These are phyloP conservation scores for Dicaeum eximium DNA, from an alignment of 2,113 vertebrate species.

Conservation along the genomic window DNA sequence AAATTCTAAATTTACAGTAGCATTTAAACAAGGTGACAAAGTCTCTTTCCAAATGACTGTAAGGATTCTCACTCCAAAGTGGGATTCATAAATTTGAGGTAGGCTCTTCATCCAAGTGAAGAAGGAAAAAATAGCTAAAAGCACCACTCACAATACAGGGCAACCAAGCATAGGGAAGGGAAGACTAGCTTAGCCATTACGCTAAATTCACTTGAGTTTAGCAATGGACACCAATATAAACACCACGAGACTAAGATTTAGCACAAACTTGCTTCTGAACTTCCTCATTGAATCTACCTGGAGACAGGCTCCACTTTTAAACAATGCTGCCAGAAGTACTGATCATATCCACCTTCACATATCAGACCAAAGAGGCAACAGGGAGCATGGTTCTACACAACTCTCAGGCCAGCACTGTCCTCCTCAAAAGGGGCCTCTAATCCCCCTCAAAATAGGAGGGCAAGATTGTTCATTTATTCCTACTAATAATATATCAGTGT, in stretches of 20 bases:
- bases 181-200: background rate
- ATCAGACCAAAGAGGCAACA: background rate
- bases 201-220: background rate
- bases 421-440: background rate
- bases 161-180: background rate
- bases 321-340: background rate
- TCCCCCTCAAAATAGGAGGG: background rate
- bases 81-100: background rate
- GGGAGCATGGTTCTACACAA: background rate
- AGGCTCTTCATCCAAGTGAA: background rate
- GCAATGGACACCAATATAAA: background rate
- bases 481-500: background rate
- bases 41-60: background rate
- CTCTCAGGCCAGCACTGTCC: background rate
- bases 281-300: background rate
- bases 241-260: background rate
- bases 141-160: background rate
- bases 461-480: background rate
- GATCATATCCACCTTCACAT: background rate
- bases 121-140: background rate
- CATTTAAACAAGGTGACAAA: background rate
- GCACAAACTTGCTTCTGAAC: background rate
- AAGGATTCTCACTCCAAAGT: background rate
- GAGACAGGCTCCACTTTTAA: background rate
- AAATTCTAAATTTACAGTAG: background rate